These are phyloP conservation scores for Rhabdomys dilectus DNA, from an alignment of 2,113 vertebrate species.

Conservation along the genomic window DNA sequence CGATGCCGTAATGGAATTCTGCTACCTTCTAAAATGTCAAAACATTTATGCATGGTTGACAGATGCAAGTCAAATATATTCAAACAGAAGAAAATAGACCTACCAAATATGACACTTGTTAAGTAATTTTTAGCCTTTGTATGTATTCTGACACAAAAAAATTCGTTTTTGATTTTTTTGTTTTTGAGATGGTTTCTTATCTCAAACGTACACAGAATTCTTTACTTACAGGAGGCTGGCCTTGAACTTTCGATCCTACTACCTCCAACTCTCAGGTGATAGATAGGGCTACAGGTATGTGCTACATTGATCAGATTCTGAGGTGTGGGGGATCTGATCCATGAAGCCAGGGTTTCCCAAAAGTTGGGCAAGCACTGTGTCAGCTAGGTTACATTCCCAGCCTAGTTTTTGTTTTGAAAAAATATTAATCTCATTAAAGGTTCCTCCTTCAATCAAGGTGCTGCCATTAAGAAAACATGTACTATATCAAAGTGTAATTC, in stretches of 20 bases:
- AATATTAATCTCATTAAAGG: background rate
- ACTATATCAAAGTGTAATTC: background rate
- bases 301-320: background rate
- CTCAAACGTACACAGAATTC: too few species aligned
- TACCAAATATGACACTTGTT: background rate
- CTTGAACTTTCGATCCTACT: background rate
- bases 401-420: background rate
- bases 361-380: too few species aligned
- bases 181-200: background rate
- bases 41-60: background rate
- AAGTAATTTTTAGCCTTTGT: background rate
- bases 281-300: background rate
- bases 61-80: slow-evolving; percentile 18
- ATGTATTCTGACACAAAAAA: slow-evolving; percentile 21
- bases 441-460: background rate
- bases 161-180: background rate
- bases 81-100: background rate
- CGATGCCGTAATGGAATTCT: background rate
- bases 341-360: background rate
- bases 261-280: too few species aligned
- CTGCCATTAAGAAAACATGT: background rate
- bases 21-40: background rate
- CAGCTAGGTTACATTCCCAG: background rate
- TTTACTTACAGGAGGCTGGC: background rate
- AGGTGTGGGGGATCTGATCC: background rate